phyloP scores from a whole-genome alignment of 2,888 invertebrate genomes.

The Pseudococcus viburni region DNA sequence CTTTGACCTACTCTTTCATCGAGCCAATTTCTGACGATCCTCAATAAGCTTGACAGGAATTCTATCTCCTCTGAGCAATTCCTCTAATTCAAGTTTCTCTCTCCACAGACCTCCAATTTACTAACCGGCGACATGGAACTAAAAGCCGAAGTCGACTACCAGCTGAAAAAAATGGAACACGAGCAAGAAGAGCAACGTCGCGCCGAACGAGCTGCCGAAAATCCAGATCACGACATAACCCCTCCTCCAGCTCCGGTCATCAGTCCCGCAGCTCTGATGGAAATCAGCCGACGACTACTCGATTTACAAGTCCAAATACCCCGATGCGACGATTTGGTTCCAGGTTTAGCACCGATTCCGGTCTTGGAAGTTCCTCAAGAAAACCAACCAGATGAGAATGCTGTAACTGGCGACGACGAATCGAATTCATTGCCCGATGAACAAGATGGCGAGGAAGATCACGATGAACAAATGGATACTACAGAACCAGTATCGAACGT shows the following conservation, averaged over 20 bases:
- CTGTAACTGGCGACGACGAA: not conserved
- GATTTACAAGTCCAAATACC: constrained; percentile 40
- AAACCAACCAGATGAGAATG: not conserved
- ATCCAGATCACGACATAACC: constrained; percentile 1
- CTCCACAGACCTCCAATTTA: constrained; percentile 45
- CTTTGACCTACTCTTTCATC: no score
- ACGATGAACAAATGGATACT: not conserved
- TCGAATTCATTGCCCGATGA: not conserved
- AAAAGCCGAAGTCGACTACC: constrained; percentile 60
- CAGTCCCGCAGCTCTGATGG: not conserved
- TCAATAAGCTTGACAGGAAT: no score
- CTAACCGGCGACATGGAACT: constrained; percentile 59
- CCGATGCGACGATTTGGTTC: constrained; percentile 32
- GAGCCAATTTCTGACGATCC: no score
- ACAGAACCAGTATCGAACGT: not conserved
- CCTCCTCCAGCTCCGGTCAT: not conserved
- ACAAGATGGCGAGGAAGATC: not conserved
- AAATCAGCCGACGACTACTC: constrained; percentile 19
- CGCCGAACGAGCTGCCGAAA: constrained; percentile 8
- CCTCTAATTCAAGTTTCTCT: not conserved
- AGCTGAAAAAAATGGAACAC: constrained; percentile 4
- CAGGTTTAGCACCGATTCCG: not conserved
- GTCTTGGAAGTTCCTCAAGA: not conserved
- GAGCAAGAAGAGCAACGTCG: constrained; percentile 48
- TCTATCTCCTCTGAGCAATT: no score